Percentiles rank a stretch among this genome's conserved stretches.
Evolutionary conservation across 2,797 vertebrate species (phyloP).

Genomic region (Hipposideros larvatus): DNA sequence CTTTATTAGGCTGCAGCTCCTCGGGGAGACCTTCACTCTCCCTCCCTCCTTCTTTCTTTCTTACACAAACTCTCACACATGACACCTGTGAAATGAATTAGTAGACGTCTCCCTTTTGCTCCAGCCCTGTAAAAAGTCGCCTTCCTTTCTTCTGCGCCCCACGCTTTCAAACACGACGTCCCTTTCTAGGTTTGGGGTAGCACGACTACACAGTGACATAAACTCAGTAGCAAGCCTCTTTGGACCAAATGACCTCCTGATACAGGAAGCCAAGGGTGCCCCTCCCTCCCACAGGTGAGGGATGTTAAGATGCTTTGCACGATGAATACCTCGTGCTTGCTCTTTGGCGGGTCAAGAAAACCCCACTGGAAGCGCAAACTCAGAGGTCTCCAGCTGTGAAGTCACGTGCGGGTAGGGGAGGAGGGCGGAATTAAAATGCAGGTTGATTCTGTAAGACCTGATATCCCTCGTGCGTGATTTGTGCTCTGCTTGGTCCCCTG

Average conservation of each 20-base stretch:
- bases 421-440: neutral
- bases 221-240: neutral
- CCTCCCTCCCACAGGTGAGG: too few species aligned
- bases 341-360: neutral
- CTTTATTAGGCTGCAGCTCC: neutral
- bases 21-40: neutral
- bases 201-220: neutral
- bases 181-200: neutral
- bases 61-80: neutral
- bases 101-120: neutral
- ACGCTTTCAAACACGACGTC: neutral
- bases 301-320: neutral
- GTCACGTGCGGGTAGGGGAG: neutral
- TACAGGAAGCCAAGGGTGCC: neutral
- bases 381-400: neutral
- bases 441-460: neutral
- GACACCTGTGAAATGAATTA: neutral
- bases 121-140: neutral
- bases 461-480: neutral
- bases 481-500: neutral
- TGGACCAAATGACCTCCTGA: neutral
- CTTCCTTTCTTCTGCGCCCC: neutral
- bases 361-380: neutral
- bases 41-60: too few species aligned
- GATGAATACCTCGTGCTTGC: neutral